Evolutionary conservation across 2,888 invertebrate species (phyloP).

Genomic region (Heliconius charithonia): DNA sequence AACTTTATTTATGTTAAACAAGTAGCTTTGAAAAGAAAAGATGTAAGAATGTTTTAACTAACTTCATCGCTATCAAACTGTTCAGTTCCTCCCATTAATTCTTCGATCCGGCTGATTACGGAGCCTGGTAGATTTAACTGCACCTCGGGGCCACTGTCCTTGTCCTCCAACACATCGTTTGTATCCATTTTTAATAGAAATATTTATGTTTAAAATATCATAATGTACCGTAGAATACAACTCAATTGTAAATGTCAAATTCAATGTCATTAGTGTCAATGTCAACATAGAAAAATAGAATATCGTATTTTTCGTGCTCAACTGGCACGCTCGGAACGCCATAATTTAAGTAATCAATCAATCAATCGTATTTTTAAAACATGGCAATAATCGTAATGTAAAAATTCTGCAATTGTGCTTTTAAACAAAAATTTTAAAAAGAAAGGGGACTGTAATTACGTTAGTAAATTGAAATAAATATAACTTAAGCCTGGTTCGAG

Average conservation of each 20-base stretch:
- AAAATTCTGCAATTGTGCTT: no score
- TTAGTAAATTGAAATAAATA: background rate
- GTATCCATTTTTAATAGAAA: constrained; percentile 64
- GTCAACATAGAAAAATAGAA: background rate
- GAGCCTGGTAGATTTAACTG: constrained; percentile 90
- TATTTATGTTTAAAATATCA: constrained; percentile 17
- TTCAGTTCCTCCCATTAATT: constrained; percentile 96
- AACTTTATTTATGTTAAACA: background rate
- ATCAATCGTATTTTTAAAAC: background rate
- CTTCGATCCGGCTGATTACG: constrained; percentile 94
- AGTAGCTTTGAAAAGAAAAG: background rate
- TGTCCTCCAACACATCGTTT: constrained; percentile 69
- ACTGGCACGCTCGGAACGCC: no score
- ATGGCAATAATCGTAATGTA: no score
- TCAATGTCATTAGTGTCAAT: constrained; percentile 9
- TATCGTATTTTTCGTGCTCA: background rate
- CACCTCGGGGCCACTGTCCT: constrained; percentile 75
- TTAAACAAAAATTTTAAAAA: no score
- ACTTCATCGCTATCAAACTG: constrained; percentile 90
- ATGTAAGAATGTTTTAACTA: constrained; percentile 42
- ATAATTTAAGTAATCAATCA: no score
- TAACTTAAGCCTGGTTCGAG: no score
- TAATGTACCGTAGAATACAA: background rate
- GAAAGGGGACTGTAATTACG: background rate
- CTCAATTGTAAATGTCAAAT: constrained; percentile 24